phyloP scores from a whole-genome alignment of 2,888 invertebrate genomes.

The Erannis defoliaria region DNA sequence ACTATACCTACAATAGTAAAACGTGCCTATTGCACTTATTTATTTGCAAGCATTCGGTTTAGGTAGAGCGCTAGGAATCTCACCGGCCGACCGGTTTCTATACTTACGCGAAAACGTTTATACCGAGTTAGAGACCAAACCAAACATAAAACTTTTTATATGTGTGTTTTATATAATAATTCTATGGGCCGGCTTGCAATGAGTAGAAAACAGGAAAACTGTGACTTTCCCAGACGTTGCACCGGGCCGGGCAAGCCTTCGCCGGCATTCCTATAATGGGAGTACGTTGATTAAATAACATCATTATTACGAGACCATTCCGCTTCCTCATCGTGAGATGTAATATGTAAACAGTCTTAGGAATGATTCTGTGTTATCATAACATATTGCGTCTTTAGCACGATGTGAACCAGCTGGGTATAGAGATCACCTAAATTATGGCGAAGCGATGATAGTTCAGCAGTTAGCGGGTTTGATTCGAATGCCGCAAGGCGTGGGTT shows the following conservation, averaged over 20 bases:
- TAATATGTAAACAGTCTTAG: conserved; percentile 14
- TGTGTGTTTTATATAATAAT: conserved; percentile 20
- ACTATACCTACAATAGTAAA: background rate
- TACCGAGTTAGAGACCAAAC: conserved; percentile 31
- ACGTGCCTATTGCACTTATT: conserved; percentile 20
- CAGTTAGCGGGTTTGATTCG: too few species aligned
- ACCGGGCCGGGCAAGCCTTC: background rate
- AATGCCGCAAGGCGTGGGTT: too few species aligned
- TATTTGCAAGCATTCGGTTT: conserved; percentile 15
- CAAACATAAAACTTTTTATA: conserved; percentile 23
- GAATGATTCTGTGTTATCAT: conserved; percentile 18
- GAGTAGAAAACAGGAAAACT: conserved; percentile 26
- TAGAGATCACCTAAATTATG: too few species aligned
- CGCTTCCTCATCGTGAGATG: conserved; percentile 12
- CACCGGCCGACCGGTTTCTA: conserved; percentile 29
- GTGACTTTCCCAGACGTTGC: conserved; percentile 21
- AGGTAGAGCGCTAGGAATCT: conserved; percentile 27
- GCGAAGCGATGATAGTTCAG: too few species aligned
- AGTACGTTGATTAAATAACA: background rate
- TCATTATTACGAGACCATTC: conserved; percentile 7
- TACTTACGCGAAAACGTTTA: conserved; percentile 27
- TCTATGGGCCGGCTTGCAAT: conserved; percentile 10
- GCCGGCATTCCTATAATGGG: conserved; percentile 13
- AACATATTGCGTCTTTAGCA: conserved; percentile 9
- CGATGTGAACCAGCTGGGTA: background rate